A percentile compares a stretch with the other conserved stretches of the same genome.
phyloP scores from a whole-genome alignment of 2,888 invertebrate species.

The Callosobruchus maculatus region DNA sequence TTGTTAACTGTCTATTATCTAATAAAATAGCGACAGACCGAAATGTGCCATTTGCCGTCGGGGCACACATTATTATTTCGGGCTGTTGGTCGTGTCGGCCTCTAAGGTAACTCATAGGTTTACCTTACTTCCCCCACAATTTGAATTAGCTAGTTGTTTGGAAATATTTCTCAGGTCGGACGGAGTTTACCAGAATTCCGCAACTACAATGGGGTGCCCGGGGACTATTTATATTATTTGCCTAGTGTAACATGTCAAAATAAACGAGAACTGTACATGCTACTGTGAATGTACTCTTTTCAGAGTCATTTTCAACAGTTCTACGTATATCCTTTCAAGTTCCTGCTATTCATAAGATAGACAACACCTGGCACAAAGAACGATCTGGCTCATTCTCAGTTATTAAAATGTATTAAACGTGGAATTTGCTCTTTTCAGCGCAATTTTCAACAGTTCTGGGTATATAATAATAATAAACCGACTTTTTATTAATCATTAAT shows the following conservation, averaged over 20 bases:
- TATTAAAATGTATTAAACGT: no score
- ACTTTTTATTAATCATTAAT: no score
- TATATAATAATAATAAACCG: no score
- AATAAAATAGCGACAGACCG: constrained; percentile 40
- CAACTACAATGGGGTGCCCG: background rate
- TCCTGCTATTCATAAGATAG: no score
- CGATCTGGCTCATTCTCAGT: no score
- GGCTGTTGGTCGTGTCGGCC: background rate
- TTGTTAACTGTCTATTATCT: constrained; percentile 38
- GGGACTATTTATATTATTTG: background rate
- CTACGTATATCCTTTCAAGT: no score
- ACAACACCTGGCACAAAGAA: no score
- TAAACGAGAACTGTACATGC: background rate
- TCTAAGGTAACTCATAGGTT: background rate
- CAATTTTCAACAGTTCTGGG: no score
- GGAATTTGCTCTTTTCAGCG: no score
- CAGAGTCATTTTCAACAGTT: no score
- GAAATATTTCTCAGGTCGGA: background rate
- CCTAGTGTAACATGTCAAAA: background rate
- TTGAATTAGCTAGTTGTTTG: background rate
- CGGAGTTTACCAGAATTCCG: background rate
- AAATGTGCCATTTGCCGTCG: background rate
- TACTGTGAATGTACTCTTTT: background rate
- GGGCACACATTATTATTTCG: background rate
- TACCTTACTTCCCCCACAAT: background rate